Conservation (phyloP, 2,797 vertebrate species). For the Eulemur rubriventer region DNA sequence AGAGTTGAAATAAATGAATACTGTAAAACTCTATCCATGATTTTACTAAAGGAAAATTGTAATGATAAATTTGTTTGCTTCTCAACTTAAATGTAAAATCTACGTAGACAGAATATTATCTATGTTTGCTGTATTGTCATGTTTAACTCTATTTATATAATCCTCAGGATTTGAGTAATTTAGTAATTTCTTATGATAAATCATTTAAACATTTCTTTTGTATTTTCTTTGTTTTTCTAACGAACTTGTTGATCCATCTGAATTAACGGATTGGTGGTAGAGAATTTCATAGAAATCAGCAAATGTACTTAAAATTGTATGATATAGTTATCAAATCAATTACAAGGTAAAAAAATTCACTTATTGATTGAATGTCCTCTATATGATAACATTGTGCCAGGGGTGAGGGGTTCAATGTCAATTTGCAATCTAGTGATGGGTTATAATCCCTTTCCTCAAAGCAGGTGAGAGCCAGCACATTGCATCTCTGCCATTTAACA, state of each 20-base stretch:
- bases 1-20: conserved; percentile 18
- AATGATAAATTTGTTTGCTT: background rate
- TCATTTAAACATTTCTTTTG: conserved; percentile 9
- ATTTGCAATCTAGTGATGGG: background rate
- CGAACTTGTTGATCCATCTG: background rate
- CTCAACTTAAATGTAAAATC: conserved; percentile 27
- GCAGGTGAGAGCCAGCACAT: background rate
- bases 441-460: background rate
- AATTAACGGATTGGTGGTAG: background rate
- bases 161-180: conserved; percentile 28
- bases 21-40: background rate
- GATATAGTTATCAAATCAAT: background rate
- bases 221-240: background rate
- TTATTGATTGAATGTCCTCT: background rate
- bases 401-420: background rate
- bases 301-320: background rate
- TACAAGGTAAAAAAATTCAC: background rate
- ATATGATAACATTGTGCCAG: background rate
- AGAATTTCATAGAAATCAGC: conserved; percentile 17
- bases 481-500: background rate
- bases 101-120: background rate
- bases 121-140: background rate
- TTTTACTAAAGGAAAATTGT: background rate
- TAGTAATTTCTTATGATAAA: background rate
- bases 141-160: background rate